These are phyloP conservation scores for Apamea anceps DNA, from an alignment of 2,888 invertebrate species.

Conservation along the genomic window DNA sequence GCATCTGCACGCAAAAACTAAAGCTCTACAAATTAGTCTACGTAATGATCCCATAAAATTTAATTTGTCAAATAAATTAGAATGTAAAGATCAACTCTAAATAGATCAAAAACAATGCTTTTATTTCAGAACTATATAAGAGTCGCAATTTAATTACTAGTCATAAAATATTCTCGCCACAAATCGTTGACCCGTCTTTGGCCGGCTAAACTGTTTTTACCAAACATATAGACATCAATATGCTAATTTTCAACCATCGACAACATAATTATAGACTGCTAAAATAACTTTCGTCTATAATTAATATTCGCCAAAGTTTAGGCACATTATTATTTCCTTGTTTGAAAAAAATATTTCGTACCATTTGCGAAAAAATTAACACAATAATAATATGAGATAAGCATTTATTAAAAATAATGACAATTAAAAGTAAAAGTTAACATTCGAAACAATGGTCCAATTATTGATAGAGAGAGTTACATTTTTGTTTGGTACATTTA, in stretches of 20 bases:
- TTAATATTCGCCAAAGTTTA: conserved; percentile 14
- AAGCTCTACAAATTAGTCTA: conserved; percentile 17
- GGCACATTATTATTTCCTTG: conserved; percentile 10
- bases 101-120: neutral
- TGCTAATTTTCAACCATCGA: conserved; percentile 29
- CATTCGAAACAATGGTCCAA: no score
- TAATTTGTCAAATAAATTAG: conserved; percentile 2
- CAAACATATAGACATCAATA: conserved; percentile 20
- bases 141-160: neutral
- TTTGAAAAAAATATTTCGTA: neutral
- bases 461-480: no score
- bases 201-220: conserved; percentile 8
- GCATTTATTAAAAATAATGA: no score
- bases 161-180: neutral
- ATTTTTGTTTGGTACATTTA: no score
- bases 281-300: conserved; percentile 35
- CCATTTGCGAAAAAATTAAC: no score
- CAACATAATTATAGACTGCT: conserved; percentile 32
- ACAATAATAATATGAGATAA: no score
- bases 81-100: neutral
- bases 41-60: conserved; percentile 4
- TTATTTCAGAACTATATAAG: neutral
- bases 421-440: no score
- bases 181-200: conserved; percentile 39
- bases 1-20: conserved; percentile 32